Evolutionary conservation across 2,797 vertebrate species (phyloP), one percentile per base, ranked within the genome.

Genomic region (Uromys caudimaculatus): DNA sequence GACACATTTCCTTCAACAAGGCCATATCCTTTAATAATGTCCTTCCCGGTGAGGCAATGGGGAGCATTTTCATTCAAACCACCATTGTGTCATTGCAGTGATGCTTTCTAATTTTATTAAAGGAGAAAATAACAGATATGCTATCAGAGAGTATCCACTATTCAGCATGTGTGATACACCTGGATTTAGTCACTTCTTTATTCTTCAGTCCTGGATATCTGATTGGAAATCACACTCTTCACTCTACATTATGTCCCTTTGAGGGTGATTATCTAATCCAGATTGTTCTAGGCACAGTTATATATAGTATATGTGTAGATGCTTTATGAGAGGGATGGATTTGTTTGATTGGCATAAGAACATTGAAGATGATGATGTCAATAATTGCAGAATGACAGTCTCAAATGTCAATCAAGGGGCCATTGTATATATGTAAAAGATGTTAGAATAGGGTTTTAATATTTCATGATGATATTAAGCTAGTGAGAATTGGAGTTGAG

Each of bases 211-310:
- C 24, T 1, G 24, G 88, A 50, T 54, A 3, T 54, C 38, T 62
- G n/a, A 29, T 44, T 69, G 79, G 67, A 47, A 56, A 0, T 85
- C 35, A 67, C 32, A 82, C 32, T 12, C 35, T 21, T n/a, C 24
- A 7, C 0, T 29, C 7, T 2, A 23, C 5, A 11, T 0, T 23
- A 1, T 0, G 56, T 38, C 19, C 24, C 29, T 35, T 1, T 0
- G 7, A 13, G 1, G 3, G 2, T 44, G 32, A 50, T 6, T 38
- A 13, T 89, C 52, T 62, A 32, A 7, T 91, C n/a, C 44, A 13
- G n/a, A n/a, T n/a, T 84, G 24, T 67, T 29, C 24, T 9, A 21
- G 58, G n/a, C 35, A 14, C 12, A 35, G 5, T 41, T 3, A 2
- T 1, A 27, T 77, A 32, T 62, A 35, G 38, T 23, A 16, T 4